Evolutionary conservation across 1,140 invertebrate genomes (phyloP).

Genomic region (Sitophilus oryzae): DNA sequence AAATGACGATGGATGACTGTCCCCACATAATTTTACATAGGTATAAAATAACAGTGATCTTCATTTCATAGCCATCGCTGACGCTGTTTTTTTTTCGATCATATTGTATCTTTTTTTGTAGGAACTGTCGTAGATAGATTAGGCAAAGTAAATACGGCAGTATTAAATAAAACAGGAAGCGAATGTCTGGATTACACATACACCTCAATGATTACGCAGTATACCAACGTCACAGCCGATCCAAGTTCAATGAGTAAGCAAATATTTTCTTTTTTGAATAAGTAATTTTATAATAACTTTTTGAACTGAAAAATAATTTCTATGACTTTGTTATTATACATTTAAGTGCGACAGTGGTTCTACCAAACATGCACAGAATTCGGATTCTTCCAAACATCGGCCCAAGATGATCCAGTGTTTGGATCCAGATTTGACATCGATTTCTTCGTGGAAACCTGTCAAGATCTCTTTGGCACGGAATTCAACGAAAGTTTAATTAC

Average conservation of each 20-base stretch:
- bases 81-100: no score
- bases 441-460: conserved; percentile 62
- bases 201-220: not conserved
- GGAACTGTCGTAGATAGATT: conserved; percentile 5
- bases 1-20: no score
- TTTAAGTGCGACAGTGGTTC: conserved; percentile 61
- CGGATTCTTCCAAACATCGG: conserved; percentile 73
- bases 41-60: no score
- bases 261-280: not conserved
- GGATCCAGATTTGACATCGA: conserved; percentile 53
- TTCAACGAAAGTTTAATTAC: conserved; percentile 35
- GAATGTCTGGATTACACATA: conserved; percentile 12
- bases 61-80: no score
- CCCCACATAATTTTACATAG: no score
- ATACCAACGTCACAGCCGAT: conserved; percentile 3
- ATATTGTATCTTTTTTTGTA: no score
- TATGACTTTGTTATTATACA: no score
- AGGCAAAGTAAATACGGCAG: conserved; percentile 5
- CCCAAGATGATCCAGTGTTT: conserved; percentile 57
- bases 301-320: no score
- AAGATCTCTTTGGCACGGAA: conserved; percentile 52
- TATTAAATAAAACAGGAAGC: not conserved
- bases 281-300: no score
- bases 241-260: conserved; percentile 10
- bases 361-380: conserved; percentile 83